Evolutionary conservation across 2,888 invertebrate genomes (phyloP).

Genomic region (Clepsis dumicolana): DNA sequence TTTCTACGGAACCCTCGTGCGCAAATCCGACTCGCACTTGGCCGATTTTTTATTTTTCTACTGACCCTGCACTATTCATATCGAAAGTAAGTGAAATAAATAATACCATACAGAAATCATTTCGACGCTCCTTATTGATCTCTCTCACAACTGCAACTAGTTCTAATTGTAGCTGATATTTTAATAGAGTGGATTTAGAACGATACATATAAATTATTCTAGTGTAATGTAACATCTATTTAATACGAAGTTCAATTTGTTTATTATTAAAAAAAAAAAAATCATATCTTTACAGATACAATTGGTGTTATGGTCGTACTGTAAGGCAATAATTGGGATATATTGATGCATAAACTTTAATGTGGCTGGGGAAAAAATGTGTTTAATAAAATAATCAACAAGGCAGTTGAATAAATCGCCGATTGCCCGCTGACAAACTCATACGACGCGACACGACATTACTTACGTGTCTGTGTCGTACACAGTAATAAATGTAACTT

Average conservation of each 20-base stretch:
- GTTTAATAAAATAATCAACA: conserved; percentile 80
- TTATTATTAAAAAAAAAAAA: neutral
- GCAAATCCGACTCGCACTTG: too few relatives aligned
- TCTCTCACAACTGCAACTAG: conserved; percentile 44
- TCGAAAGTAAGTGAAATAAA: conserved; percentile 47
- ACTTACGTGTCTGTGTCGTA: conserved; percentile 69
- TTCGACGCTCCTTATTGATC: conserved; percentile 47
- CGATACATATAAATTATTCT: neutral
- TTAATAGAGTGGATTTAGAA: conserved; percentile 5
- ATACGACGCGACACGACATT: conserved; percentile 73
- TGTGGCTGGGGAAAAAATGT: conserved; percentile 62
- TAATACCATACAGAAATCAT: conserved; percentile 50
- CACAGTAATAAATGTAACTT: conserved; percentile 75
- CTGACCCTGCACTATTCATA: conserved; percentile 31
- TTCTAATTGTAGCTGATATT: conserved; percentile 48
- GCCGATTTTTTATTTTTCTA: conserved; percentile 28
- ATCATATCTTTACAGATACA: neutral
- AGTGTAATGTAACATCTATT: neutral
- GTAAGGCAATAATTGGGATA: conserved; percentile 30
- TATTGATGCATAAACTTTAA: conserved; percentile 56
- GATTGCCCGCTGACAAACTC: conserved; percentile 81
- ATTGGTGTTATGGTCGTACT: conserved; percentile 1
- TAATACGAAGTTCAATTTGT: neutral
- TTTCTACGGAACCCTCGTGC: too few relatives aligned
- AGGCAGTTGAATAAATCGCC: conserved; percentile 75